Evolutionary conservation across 2,113 vertebrate species (phyloP), one percentile per base, ranked within the genome.

Genomic region (Cyanoderma ruficeps): DNA sequence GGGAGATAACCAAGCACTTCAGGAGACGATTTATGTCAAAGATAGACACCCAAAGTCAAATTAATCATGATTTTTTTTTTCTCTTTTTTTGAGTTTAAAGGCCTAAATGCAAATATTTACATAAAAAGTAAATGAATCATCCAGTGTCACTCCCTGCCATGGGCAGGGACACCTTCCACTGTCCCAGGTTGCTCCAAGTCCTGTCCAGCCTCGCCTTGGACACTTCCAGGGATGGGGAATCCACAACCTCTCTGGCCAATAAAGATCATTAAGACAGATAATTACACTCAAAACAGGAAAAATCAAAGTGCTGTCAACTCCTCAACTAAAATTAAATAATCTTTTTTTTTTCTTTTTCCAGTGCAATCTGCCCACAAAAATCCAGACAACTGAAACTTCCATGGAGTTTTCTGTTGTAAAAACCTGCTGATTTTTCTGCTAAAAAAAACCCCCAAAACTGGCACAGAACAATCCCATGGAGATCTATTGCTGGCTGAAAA

Each of bases 161-260:
- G 60, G 16, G 23, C 46, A 82, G 69, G 16, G 39, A 68, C 47
- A 83, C 8, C 17, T 55, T 4, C 55, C 41, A 23, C 24, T 15
- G 0, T 6, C 5, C 47, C 63, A 69, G 47, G 21, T 0, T 61
- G 41, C 30, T 55, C 24, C 67, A 71, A 79, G 25, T 16, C 25
- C 25, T 0, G 0, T 41, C 55, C 70, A 83, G 0, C 35, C 35
- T 69, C 47, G 11, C 14, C 35, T 35, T 31, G 61, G 24, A 4
- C 41, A 89, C 21, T 35, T 3, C 63, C 63, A 76, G 16, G n/a
- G 39, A 24, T 22, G 33, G 23, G 7, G 24, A 60, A 2, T 23
- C 16, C 53, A 60, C 23, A 75, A 17, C 13, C 4, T 46, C 33
- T 39, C n/a, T 42, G 75, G 14, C 17, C 7, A 57, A 46, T 14